phyloP scores from a whole-genome alignment of 2,888 invertebrate species.

The Napeogenes inachia region DNA sequence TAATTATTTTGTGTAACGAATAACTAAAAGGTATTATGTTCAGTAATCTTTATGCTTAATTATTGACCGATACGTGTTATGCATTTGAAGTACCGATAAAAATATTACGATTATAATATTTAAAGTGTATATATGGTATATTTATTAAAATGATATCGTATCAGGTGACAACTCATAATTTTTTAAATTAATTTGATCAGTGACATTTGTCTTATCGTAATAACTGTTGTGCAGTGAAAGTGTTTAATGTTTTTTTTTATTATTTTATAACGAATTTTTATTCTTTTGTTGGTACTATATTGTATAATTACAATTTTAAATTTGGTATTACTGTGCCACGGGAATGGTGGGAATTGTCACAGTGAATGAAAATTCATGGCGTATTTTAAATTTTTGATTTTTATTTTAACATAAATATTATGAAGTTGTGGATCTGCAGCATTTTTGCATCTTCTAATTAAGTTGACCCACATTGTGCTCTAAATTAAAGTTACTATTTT shows the following conservation, averaged over 20 bases:
- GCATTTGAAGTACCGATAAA: conserved; percentile 1
- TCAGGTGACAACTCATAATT: conserved; percentile 14
- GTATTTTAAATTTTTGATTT: background rate
- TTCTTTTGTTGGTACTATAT: background rate
- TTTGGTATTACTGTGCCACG: background rate
- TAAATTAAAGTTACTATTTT: background rate
- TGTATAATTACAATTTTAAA: background rate
- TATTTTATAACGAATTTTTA: background rate
- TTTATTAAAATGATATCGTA: conserved; percentile 5
- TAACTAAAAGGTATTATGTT: too few relatives aligned
- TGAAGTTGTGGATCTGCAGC: background rate
- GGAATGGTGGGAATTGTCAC: background rate
- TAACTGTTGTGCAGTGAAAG: conserved; percentile 14
- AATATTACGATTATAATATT: background rate
- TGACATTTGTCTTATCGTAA: conserved; percentile 11
- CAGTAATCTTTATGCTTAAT: too few relatives aligned
- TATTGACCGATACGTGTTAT: background rate
- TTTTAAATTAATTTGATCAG: conserved; percentile 19
- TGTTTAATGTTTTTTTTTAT: background rate
- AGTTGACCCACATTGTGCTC: background rate
- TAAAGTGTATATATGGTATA: background rate
- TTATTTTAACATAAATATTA: background rate
- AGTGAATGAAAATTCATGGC: background rate
- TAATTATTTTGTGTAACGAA: too few relatives aligned
- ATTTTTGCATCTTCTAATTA: background rate